phyloP scores from a whole-genome alignment of 2,113 vertebrate genomes.

The Microtus montanus region DNA sequence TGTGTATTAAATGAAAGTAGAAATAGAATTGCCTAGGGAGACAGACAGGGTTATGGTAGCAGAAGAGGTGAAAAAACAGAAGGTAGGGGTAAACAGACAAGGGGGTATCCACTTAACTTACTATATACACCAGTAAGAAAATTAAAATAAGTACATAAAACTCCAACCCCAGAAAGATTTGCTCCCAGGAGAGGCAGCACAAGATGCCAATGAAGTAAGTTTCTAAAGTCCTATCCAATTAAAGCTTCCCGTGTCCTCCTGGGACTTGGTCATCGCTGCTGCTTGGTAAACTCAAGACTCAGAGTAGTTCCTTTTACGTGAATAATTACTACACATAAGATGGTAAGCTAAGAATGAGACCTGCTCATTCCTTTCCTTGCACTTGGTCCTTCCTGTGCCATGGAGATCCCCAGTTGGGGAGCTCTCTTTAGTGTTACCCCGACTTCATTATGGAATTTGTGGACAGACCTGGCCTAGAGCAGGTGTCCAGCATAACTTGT shows the following conservation, averaged over 20 bases:
- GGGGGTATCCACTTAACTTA: neutral
- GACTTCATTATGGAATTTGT: constrained; percentile 2
- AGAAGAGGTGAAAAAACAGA: neutral
- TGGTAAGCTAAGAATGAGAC: neutral
- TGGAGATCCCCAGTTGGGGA: neutral
- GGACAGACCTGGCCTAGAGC: neutral
- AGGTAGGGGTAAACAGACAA: neutral
- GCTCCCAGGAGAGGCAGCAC: neutral
- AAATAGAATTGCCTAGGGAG: neutral
- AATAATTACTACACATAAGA: constrained; percentile 15
- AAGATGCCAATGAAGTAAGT: neutral
- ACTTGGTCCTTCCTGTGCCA: neutral
- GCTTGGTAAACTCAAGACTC: neutral
- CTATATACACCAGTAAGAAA: neutral
- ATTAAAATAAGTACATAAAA: neutral
- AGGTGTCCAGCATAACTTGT: neutral
- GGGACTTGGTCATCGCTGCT: neutral
- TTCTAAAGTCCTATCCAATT: neutral
- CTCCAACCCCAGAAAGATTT: neutral
- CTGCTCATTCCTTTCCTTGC: neutral
- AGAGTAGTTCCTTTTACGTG: neutral
- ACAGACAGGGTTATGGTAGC: neutral
- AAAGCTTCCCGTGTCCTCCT: neutral
- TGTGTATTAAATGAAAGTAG: neutral
- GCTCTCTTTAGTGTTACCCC: neutral